Evolutionary conservation across 2,113 vertebrate genomes (phyloP).

Genomic region (Gobiocypris rarus): DNA sequence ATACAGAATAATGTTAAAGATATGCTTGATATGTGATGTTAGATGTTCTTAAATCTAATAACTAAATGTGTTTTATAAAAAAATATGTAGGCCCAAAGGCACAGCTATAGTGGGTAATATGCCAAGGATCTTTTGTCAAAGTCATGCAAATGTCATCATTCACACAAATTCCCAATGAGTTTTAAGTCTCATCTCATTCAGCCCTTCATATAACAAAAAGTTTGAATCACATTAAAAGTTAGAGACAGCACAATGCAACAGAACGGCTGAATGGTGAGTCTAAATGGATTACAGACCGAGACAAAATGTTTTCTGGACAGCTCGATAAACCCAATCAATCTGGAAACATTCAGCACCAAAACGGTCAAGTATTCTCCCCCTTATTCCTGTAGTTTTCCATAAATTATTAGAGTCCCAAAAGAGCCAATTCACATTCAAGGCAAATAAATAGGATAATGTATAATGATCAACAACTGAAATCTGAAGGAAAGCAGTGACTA

Average conservation of each 20-base stretch:
- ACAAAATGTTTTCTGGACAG: constrained; percentile 19
- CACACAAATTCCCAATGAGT: neutral
- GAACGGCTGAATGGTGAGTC: constrained; percentile 3
- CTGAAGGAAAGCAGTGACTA: constrained; percentile 24
- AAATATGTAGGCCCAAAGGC: neutral
- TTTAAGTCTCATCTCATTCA: neutral
- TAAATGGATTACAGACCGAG: constrained; percentile 39
- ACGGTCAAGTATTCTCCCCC: constrained; percentile 7
- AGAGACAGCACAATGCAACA: constrained; percentile 38
- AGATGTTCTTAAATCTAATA: constrained; percentile 1
- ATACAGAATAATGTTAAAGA: neutral
- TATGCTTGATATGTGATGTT: neutral
- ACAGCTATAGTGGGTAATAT: neutral
- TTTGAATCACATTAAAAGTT: constrained; percentile 12
- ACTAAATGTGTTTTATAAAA: neutral
- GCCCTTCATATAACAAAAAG: neutral
- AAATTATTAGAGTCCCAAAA: neutral
- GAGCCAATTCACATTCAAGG: neutral
- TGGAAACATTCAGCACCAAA: constrained; percentile 20
- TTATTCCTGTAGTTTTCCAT: neutral
- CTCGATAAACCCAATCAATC: neutral
- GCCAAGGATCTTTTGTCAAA: neutral
- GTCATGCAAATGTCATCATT: neutral
- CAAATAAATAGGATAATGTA: neutral
- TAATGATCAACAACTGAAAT: constrained; percentile 27